A percentile compares a stretch with the other conserved stretches of the same genome.
Evolutionary conservation across 1,140 invertebrate species (phyloP).

Genomic region (Liolophura sinensis): DNA sequence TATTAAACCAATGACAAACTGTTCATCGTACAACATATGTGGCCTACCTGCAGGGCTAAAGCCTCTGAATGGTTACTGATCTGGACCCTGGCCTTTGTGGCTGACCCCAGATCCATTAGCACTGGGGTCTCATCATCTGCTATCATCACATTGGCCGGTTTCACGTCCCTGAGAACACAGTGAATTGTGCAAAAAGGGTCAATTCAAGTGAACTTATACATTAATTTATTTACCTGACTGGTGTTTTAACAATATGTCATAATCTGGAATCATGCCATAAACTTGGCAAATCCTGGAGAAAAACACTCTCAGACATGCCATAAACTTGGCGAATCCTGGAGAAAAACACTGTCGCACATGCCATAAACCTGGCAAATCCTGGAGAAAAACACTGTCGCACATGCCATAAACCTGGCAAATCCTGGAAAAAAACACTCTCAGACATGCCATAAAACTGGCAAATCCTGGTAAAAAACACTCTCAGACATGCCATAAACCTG

Average conservation of each 20-base stretch:
- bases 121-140: slow-evolving; percentile 73
- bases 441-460: no score
- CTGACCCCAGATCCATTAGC: slow-evolving; percentile 85
- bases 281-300: no score
- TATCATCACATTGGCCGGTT: slow-evolving; percentile 81
- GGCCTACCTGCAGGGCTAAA: slow-evolving; percentile 67
- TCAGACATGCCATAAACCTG: no score
- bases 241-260: no score
- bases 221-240: no score
- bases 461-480: no score
- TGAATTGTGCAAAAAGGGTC: not conserved
- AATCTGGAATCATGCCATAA: no score
- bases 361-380: not conserved
- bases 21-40: not conserved
- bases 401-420: no score
- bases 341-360: not conserved
- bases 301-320: no score
- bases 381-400: no score
- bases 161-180: slow-evolving; percentile 69
- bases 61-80: slow-evolving; percentile 75
- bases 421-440: no score
- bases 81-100: slow-evolving; percentile 74
- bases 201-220: slow-evolving; percentile 2
- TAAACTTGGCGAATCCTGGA: not conserved
- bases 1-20: not conserved